A percentile compares a stretch with the other conserved stretches of the same genome.
Conservation (phyloP, 2,113 vertebrate genomes). For the Micronycteris hirsuta region DNA sequence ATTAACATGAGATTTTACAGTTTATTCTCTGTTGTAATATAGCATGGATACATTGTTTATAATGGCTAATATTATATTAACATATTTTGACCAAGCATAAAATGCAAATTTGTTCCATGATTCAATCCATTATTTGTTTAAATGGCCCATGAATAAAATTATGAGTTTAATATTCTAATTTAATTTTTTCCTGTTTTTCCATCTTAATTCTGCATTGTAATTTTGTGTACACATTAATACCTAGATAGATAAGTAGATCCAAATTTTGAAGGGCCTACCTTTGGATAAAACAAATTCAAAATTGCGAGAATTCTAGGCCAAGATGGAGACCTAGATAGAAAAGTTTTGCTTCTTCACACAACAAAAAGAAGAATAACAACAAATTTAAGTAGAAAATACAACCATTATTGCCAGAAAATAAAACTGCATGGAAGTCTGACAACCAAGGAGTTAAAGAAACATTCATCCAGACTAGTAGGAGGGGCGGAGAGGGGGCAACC, state of each 20-base stretch:
- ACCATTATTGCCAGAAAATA: too few species aligned
- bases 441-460: too few species aligned
- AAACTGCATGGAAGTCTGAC: too few species aligned
- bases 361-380: too few species aligned
- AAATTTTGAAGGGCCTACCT: not conserved
- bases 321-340: too few species aligned
- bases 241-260: not conserved
- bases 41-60: not conserved
- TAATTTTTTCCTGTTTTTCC: not conserved
- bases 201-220: not conserved
- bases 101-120: not conserved
- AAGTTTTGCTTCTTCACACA: too few species aligned
- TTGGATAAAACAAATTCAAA: slow-evolving; percentile 20
- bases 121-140: slow-evolving; percentile 38
- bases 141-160: not conserved
- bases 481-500: too few species aligned
- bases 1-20: not conserved
- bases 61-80: not conserved
- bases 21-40: not conserved
- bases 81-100: not conserved
- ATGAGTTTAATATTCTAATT: not conserved
- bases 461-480: too few species aligned
- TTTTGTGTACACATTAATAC: not conserved
- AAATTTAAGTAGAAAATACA: too few species aligned
- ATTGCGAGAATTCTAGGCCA: not conserved